These are phyloP conservation scores for Heptranchias perlo DNA, from an alignment of 2,113 vertebrate species.

Conservation along the genomic window DNA sequence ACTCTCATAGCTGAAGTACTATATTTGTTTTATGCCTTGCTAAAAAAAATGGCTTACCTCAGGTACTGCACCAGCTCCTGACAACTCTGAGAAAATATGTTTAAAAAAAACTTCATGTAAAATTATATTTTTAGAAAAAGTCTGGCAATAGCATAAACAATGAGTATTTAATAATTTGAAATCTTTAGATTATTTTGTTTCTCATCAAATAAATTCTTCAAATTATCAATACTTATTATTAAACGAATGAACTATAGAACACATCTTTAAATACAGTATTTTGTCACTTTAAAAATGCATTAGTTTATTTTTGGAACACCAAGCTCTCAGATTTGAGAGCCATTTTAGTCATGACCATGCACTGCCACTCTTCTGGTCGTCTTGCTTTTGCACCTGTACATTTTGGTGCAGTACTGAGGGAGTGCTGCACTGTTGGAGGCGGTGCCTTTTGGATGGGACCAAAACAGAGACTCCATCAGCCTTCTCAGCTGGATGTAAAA, in stretches of 20 bases:
- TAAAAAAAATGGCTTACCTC: conserved; percentile 62
- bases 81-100: conserved; percentile 74
- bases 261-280: neutral
- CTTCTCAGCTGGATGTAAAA: neutral
- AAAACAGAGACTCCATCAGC: neutral
- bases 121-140: neutral
- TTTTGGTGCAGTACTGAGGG: neutral
- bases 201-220: neutral
- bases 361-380: neutral
- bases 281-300: neutral
- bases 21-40: neutral
- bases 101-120: conserved; percentile 39
- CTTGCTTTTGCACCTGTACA: neutral
- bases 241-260: neutral
- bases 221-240: neutral
- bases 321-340: neutral
- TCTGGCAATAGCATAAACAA: neutral
- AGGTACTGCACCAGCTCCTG: conserved; percentile 89
- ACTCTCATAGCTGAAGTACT: neutral
- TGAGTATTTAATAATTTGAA: neutral
- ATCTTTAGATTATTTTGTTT: neutral
- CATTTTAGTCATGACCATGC: neutral
- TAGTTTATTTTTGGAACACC: too few relatives aligned
- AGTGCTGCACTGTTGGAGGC: neutral
- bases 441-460: neutral